Conservation (phyloP, 2,888 invertebrate genomes). For the Andrena bicolor region DNA sequence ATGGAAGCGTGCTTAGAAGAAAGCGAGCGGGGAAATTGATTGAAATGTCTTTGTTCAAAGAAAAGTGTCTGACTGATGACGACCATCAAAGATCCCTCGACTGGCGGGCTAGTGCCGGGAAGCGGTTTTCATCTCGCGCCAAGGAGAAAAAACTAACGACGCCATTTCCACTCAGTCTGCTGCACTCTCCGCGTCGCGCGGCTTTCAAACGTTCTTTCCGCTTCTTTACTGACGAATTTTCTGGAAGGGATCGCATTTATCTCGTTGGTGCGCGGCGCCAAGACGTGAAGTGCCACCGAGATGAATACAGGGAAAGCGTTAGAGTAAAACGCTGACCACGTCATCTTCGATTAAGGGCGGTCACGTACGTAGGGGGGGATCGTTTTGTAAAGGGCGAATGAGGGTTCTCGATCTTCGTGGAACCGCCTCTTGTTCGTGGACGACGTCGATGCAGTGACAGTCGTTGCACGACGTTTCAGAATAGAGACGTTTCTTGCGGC, state of each 20-base stretch:
- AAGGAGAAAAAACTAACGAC: slow-evolving; percentile 58
- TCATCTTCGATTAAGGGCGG: slow-evolving; percentile 46
- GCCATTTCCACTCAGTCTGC: slow-evolving; percentile 63
- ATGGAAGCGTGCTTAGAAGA: not conserved
- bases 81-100: slow-evolving; percentile 25
- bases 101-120: not conserved
- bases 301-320: slow-evolving; percentile 53
- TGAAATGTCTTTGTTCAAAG: not conserved
- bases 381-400: slow-evolving; percentile 32
- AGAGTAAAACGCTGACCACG: slow-evolving; percentile 66
- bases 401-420: slow-evolving; percentile 34
- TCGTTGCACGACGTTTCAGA: slow-evolving; percentile 63
- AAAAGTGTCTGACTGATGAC: slow-evolving; percentile 34
- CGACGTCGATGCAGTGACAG: slow-evolving; percentile 65
- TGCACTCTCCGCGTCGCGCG: slow-evolving; percentile 43
- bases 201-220: slow-evolving; percentile 42
- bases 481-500: slow-evolving; percentile 71
- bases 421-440: slow-evolving; percentile 32
- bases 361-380: slow-evolving; percentile 26
- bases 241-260: slow-evolving; percentile 60
- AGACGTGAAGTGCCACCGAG: slow-evolving; percentile 22
- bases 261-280: slow-evolving; percentile 30
- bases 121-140: slow-evolving; percentile 31
- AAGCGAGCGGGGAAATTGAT: slow-evolving; percentile 31
- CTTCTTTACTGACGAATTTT: slow-evolving; percentile 48